Evolutionary conservation across 1,140 invertebrate species (phyloP).

Genomic region (Panagrolaimus sp.): DNA sequence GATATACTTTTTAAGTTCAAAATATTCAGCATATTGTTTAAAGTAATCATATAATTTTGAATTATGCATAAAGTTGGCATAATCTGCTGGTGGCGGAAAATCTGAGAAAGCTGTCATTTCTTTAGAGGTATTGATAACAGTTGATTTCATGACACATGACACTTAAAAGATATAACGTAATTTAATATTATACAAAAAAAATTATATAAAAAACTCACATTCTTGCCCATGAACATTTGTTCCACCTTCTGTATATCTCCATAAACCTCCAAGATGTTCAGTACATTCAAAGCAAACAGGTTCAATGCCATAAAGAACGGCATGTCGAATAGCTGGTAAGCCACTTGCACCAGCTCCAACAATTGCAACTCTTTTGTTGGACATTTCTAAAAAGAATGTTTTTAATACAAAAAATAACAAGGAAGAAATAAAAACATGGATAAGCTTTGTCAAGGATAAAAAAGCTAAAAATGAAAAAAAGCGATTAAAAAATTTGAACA

Average conservation of each 20-base stretch:
- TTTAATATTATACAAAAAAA: no score
- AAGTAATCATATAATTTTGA: constrained; percentile 39
- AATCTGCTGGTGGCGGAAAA: constrained; percentile 60
- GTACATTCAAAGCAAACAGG: constrained; percentile 60
- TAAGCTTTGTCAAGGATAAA: no score
- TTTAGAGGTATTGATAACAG: constrained; percentile 62
- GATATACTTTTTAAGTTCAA: constrained; percentile 57
- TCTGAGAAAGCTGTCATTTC: constrained; percentile 62
- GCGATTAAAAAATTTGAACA: no score
- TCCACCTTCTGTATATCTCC: constrained; percentile 52
- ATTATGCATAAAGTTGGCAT: constrained; percentile 61
- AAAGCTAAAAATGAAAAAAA: no score
- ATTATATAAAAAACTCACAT: no score
- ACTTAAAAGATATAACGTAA: background rate
- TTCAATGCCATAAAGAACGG: constrained; percentile 41
- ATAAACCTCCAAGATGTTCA: constrained; percentile 58
- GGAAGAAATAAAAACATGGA: no score
- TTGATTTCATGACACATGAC: constrained; percentile 58
- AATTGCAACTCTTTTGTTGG: constrained; percentile 41
- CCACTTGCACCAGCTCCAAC: constrained; percentile 62
- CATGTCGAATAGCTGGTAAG: constrained; percentile 56
- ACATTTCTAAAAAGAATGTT: background rate
- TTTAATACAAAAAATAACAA: no score
- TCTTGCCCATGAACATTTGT: constrained; percentile 19
- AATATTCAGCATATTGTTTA: constrained; percentile 56